A percentile compares a stretch with the other conserved stretches of the same genome.
Evolutionary conservation across 2,797 vertebrate species (phyloP).

Genomic region (Ctenosaura bakeri): DNA sequence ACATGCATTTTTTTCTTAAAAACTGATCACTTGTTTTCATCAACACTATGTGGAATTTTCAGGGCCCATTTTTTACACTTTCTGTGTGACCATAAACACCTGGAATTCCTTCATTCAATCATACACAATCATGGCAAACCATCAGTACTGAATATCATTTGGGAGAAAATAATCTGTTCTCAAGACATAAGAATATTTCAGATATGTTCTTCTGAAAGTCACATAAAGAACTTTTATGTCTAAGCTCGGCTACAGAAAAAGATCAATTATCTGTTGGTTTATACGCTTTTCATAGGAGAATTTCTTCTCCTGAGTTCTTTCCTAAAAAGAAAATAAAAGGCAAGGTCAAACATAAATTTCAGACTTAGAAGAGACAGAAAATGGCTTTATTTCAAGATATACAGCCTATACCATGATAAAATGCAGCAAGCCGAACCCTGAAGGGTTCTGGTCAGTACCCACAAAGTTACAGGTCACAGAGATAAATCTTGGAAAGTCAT

Average conservation of each 20-base stretch:
- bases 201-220: not conserved
- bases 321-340: not conserved
- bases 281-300: not conserved
- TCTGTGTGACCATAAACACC: not conserved
- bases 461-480: not conserved
- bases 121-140: not conserved
- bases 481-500: not conserved
- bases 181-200: not conserved
- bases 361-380: not conserved
- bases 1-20: not conserved
- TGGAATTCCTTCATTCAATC: not conserved
- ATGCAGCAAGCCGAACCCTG: not conserved
- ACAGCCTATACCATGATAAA: not conserved
- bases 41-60: not conserved
- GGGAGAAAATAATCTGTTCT: not conserved
- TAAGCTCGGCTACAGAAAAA: constrained; percentile 17
- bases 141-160: not conserved
- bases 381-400: constrained; percentile 16
- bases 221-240: not conserved
- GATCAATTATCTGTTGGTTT: constrained; percentile 19
- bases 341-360: not conserved
- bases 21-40: not conserved
- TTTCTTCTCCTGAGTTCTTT: constrained; percentile 22
- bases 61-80: not conserved
- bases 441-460: not conserved